A percentile compares a stretch with the other conserved stretches of the same genome.
Conservation (phyloP, 2,888 invertebrate genomes). For the Anaspis maculata region DNA sequence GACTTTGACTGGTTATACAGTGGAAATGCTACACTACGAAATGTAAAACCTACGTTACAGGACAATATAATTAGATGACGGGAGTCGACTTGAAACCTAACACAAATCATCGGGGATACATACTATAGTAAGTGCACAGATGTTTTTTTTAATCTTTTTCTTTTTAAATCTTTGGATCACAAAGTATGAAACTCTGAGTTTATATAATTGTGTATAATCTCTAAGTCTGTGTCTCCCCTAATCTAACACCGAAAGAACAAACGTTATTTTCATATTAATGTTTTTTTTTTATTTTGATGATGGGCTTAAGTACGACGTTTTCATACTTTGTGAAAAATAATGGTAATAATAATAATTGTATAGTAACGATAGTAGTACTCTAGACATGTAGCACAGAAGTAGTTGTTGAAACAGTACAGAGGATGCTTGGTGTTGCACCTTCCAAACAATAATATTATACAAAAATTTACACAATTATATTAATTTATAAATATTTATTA, state of each 20-base stretch:
- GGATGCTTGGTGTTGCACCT: constrained; percentile 21
- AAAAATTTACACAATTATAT: constrained; percentile 46
- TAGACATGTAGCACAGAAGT: constrained; percentile 35
- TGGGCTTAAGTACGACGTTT: constrained; percentile 37
- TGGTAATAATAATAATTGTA: too few relatives aligned
- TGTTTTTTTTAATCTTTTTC: too few relatives aligned
- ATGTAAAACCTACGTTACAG: constrained; percentile 31
- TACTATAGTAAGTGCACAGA: constrained; percentile 34
- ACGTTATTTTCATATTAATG: constrained; percentile 15
- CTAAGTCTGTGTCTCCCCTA: constrained; percentile 27
- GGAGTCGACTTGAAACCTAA: constrained; percentile 5
- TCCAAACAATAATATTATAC: constrained; percentile 42
- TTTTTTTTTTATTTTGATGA: constrained; percentile 16
- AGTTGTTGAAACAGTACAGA: constrained; percentile 28
- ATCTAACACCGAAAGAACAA: constrained; percentile 31
- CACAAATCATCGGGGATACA: constrained; percentile 22
- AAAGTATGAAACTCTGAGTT: constrained; percentile 38
- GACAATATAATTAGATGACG: constrained; percentile 18
- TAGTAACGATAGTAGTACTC: constrained; percentile 27
- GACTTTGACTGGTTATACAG: constrained; percentile 19
- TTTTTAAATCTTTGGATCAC: constrained; percentile 33
- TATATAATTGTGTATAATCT: constrained; percentile 20
- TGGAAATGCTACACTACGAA: constrained; percentile 26
- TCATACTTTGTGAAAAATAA: constrained; percentile 41
- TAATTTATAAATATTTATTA: constrained; percentile 39